Base-by-base conservation (phyloP, 2,888 invertebrate genomes). In the Proisotoma minuta region DNA sequence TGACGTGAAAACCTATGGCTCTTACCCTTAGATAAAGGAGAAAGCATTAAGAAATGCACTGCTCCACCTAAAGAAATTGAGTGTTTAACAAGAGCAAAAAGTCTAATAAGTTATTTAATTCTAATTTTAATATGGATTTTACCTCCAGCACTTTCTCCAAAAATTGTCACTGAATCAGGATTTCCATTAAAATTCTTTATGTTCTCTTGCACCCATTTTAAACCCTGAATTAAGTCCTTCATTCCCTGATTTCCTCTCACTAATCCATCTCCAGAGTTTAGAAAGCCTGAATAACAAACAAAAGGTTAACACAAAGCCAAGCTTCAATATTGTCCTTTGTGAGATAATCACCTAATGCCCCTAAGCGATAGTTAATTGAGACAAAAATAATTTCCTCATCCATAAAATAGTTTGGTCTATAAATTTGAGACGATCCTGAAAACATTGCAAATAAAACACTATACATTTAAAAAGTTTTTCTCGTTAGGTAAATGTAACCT, bases 161-260 rank as follows among this genome's bases (percentile, higher is more conserved):
- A 65, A n/a, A 68, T 48, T 1, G 65, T 65, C 0, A 68, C 65
- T 5, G 59, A 27, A 18, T 64, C 54, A 3, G 57, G 58, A 57
- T 63, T 50, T 2, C 68, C 68, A 18, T 23, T 20, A 48, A 68
- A 68, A n/a, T 60, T 57, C 18, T 23, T 43, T 22, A 68, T 65
- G 29, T 65, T 65, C 5, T 58, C 26, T 48, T 65, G 58, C 1
- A 63, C 50, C 62, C 63, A 68, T 5, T 61, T 59, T 12, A 68
- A 29, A 3, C 59, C 68, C 39, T 53, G 26, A 3, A 68, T 59
- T 18, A 65, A 50, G 22, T 68, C 68, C n/a, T 67, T 64, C 58
- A 67, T 39, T 64, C 64, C 64, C 57, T 60, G 62, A 51, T 68
- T 68, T 18, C 69, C 69, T 49, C 66, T 12, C 8, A 66, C 40